Percentiles rank a stretch among this genome's conserved stretches.
These are phyloP conservation scores for Standfussiana lucernea DNA, from an alignment of 2,888 invertebrate genomes.

Conservation along the genomic window DNA sequence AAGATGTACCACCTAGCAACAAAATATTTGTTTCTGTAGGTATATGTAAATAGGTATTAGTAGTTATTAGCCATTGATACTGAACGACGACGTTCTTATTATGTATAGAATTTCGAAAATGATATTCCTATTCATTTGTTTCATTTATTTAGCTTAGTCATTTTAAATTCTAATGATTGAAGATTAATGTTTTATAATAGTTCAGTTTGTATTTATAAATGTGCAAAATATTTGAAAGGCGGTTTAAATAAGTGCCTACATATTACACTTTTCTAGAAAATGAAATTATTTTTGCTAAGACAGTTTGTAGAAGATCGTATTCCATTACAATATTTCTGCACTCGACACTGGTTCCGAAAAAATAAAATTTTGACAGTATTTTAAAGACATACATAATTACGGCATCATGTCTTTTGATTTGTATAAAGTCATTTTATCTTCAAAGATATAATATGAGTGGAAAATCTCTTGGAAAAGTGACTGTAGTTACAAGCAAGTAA, in stretches of 20 bases:
- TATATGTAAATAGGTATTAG: constrained; percentile 7
- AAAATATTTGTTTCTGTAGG: neutral
- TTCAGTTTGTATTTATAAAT: neutral
- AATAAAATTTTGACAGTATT: neutral
- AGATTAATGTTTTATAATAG: constrained; percentile 2
- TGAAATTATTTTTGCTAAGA: neutral
- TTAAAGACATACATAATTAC: neutral
- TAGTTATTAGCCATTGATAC: constrained; percentile 6
- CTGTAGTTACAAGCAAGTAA: neutral
- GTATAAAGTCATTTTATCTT: constrained; percentile 9
- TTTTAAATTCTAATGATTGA: constrained; percentile 2
- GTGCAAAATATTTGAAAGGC: constrained; percentile 13
- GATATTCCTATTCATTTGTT: constrained; percentile 7
- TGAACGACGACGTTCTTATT: neutral
- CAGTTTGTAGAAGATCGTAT: neutral
- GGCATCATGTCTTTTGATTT: neutral
- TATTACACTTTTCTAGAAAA: neutral
- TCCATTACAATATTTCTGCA: neutral
- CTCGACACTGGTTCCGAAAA: neutral
- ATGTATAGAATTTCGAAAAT: constrained; percentile 2
- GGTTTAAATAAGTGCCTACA: constrained; percentile 16
- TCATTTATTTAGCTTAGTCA: constrained; percentile 1
- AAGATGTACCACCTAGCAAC: neutral
- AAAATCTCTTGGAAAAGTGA: constrained; percentile 8
- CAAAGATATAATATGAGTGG: neutral